These are phyloP conservation scores for Heliconius himera DNA, from an alignment of 1,140 invertebrate genomes.

Conservation along the genomic window DNA sequence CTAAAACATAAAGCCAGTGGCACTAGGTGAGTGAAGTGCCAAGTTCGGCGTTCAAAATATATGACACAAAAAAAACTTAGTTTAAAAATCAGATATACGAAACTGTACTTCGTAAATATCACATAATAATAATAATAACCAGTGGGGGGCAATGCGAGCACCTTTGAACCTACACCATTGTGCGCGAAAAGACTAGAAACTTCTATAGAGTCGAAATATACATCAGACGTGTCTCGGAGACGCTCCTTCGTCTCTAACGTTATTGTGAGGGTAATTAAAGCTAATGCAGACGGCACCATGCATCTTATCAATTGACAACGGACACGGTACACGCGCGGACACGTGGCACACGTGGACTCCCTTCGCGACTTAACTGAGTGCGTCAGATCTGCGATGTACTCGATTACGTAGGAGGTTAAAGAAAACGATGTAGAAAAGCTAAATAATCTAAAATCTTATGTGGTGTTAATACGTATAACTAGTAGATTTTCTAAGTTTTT, in stretches of 20 bases:
- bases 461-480: slow-evolving; percentile 40
- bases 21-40: slow-evolving; percentile 68
- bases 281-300: slow-evolving; percentile 59
- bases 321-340: background rate
- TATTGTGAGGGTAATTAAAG: slow-evolving; percentile 59
- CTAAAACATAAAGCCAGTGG: slow-evolving; percentile 75
- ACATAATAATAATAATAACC: slow-evolving; percentile 61
- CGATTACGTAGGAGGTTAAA: background rate
- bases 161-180: slow-evolving; percentile 71
- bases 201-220: slow-evolving; percentile 45
- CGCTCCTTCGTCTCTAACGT: slow-evolving; percentile 8
- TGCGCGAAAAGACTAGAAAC: slow-evolving; percentile 79
- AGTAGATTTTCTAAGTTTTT: slow-evolving; percentile 77
- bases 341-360: slow-evolving; percentile 1
- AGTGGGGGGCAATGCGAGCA: slow-evolving; percentile 66
- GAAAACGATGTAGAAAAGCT: slow-evolving; percentile 12
- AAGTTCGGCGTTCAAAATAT: slow-evolving; percentile 62
- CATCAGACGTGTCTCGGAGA: slow-evolving; percentile 5
- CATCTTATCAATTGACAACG: slow-evolving; percentile 36
- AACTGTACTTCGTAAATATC: slow-evolving; percentile 64
- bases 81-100: slow-evolving; percentile 61
- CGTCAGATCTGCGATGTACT: slow-evolving; percentile 18
- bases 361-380: slow-evolving; percentile 14
- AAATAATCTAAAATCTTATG: slow-evolving; percentile 21
- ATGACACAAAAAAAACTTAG: slow-evolving; percentile 73